These are phyloP conservation scores for Melieria omissa DNA, from an alignment of 2,888 invertebrate genomes.

Conservation along the genomic window DNA sequence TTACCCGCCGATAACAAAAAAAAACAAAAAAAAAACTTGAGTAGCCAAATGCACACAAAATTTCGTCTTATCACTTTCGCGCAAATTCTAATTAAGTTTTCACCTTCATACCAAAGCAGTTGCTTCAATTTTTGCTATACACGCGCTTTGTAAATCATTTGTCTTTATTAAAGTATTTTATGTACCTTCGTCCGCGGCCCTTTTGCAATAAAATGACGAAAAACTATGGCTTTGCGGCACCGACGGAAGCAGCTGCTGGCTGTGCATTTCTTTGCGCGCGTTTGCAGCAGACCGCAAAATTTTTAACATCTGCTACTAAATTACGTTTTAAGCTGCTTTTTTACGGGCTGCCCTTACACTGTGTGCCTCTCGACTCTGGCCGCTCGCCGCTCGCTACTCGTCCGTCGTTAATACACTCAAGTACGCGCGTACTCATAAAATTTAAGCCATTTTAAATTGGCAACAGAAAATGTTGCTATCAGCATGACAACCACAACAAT, in stretches of 20 bases:
- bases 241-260: no score
- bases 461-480: constrained; percentile 19
- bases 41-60: no score
- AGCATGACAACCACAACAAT: constrained; percentile 5
- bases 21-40: no score
- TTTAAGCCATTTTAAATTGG: constrained; percentile 30
- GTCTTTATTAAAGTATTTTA: constrained; percentile 2
- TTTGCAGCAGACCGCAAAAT: background rate
- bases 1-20: no score
- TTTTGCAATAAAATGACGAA: no score
- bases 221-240: no score
- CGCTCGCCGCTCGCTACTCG: background rate
- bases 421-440: constrained; percentile 14
- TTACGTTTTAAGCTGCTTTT: constrained; percentile 27
- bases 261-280: no score
- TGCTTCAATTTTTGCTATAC: no score
- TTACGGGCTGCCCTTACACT: background rate
- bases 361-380: background rate
- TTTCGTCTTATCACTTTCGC: background rate
- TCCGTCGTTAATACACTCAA: background rate
- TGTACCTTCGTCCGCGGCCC: no score
- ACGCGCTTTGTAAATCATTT: background rate
- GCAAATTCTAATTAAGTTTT: constrained; percentile 13
- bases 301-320: constrained; percentile 15
- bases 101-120: no score